Evolutionary conservation across 1,140 invertebrate species (phyloP), one percentile per base, ranked within the genome.

Genomic region (Apocrypta bakeri): DNA sequence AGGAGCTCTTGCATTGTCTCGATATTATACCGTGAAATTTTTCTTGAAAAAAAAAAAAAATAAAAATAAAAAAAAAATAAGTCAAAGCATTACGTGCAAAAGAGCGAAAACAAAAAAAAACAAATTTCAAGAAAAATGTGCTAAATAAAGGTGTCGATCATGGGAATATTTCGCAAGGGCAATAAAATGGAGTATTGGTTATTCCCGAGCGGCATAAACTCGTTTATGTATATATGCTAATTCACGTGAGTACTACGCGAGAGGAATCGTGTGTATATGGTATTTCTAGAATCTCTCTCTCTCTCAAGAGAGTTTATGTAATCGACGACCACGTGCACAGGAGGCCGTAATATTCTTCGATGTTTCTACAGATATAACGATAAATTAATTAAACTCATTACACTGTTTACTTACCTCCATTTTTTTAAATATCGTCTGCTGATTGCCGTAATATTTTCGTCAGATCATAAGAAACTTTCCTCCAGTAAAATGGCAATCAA

Each of bases 381-480:
- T 2, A 37, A 4, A 37, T n/a, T 37, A 37, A 37, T 37, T 37
- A 37, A 37, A 4, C 9, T 37, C 9, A 37, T 37, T 37, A 37
- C 33, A 37, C 3, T 37, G 33, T 37, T 37, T 2, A 72, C 78
- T 40, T 12, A 80, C 69, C 78, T 72, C 48, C 78, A 80, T 80
- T 72, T 61, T n/a, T 80, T 73, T 11, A 8, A 11, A 66, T 29
- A 21, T 71, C 21, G 68, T 9, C 17, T 9, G 14, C 27, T 21
- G 68, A 69, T 29, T n/a, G 14, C 9, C 17, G 14, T 29, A 17
- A 37, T 12, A 56, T 37, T 27, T 9, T 17, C 31, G 1, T 24
- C 25, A 76, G 12, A 9, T 8, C 63, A 66, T 66, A 66, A 27
- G 17, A 14, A 25, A 11, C 2, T 29, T 21, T 1, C 61, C 61